These are phyloP conservation scores for Bemisia tabaci DNA, from an alignment of 1,140 invertebrate species.

Conservation along the genomic window DNA sequence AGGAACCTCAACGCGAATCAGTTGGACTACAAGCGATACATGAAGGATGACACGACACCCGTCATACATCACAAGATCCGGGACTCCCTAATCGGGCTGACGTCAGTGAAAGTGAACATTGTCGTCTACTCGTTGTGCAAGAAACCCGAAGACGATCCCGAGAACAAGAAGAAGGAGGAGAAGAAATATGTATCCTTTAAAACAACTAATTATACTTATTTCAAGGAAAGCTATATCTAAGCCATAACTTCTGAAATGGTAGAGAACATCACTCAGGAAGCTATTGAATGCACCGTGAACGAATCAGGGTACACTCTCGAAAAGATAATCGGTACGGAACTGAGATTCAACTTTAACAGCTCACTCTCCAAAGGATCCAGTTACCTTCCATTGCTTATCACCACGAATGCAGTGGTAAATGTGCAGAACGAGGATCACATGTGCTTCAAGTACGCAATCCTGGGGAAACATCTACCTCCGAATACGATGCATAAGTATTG, in stretches of 20 bases:
- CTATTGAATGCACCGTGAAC: background rate
- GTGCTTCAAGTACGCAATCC: background rate
- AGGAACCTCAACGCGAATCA: background rate
- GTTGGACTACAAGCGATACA: background rate
- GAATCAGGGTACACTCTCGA: background rate
- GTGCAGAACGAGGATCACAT: background rate
- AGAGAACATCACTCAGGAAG: background rate
- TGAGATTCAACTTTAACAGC: background rate
- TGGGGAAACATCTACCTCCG: background rate
- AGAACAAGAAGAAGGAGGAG: background rate
- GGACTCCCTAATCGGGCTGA: background rate
- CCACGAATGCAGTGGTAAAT: background rate
- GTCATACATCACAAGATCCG: background rate
- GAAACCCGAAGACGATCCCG: background rate
- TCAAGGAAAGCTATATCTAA: background rate
- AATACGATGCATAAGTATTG: background rate
- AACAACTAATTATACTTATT: background rate
- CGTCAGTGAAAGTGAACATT: background rate
- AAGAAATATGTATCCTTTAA: background rate
- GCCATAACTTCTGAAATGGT: background rate
- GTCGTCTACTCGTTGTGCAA: background rate
- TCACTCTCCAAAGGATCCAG: background rate
- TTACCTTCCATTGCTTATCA: background rate
- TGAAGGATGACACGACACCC: background rate
- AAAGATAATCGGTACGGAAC: background rate